phyloP scores from a whole-genome alignment of 2,797 vertebrate genomes.

The Darevskia nairensis region DNA sequence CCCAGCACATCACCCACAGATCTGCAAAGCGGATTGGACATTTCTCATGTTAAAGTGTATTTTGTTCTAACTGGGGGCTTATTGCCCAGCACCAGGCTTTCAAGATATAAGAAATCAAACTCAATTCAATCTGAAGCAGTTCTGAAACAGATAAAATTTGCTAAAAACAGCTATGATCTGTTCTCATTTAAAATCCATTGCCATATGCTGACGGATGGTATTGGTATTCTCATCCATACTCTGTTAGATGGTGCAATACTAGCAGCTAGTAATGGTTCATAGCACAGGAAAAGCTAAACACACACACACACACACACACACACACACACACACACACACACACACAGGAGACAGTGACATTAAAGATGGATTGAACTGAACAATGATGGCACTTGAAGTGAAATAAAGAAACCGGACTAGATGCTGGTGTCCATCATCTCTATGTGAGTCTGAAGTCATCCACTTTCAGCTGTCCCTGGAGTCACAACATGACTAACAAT shows the following conservation, averaged over 20 bases:
- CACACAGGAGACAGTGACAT: not conserved
- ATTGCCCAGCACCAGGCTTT: constrained; percentile 47
- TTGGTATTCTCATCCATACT: not conserved
- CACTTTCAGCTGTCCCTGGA: not conserved
- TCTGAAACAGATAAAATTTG: constrained; percentile 52
- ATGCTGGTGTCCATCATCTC: not conserved
- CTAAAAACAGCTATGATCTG: not conserved
- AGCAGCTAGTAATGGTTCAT: constrained; percentile 7
- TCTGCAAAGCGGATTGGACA: not conserved
- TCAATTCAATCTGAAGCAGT: constrained; percentile 44
- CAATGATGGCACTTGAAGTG: not conserved
- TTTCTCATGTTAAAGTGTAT: constrained; percentile 37
- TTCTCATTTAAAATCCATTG: constrained; percentile 35
- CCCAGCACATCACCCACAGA: not conserved
- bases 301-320: not conserved
- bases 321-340: too few relatives aligned
- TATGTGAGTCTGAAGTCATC: not conserved
- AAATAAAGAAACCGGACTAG: not conserved
- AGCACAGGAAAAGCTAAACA: constrained; percentile 8
- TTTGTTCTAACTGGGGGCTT: constrained; percentile 25
- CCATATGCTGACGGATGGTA: fast-evolving
- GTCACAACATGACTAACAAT: not conserved
- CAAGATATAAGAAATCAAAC: constrained; percentile 53
- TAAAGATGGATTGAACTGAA: constrained; percentile 1
- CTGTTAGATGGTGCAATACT: not conserved